phyloP scores from a whole-genome alignment of 2,797 vertebrate genomes.

The Anisognathus igniventris region DNA sequence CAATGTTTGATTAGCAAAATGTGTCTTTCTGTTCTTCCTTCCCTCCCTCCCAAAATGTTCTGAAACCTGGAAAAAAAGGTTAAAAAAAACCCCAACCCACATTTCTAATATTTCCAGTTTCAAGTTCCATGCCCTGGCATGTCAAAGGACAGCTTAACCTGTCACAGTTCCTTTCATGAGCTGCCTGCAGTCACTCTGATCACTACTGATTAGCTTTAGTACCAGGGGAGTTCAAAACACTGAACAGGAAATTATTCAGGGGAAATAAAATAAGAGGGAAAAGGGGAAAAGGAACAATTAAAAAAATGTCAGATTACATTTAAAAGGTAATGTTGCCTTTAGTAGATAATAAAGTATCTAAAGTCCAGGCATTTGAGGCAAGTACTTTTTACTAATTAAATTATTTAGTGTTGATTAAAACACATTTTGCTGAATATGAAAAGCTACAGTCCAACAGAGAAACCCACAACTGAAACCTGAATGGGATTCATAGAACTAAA shows the following conservation, averaged over 20 bases:
- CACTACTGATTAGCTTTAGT: neutral
- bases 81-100: neutral
- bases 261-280: neutral
- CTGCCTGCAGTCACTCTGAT: conserved; percentile 22
- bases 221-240: neutral
- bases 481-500: neutral
- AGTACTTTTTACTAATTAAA: neutral
- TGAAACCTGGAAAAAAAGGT: conserved; percentile 30
- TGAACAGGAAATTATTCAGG: neutral
- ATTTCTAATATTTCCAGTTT: neutral
- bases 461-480: conserved; percentile 22
- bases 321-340: conserved; percentile 24
- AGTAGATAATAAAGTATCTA: neutral
- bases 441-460: conserved; percentile 16
- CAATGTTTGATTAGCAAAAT: conserved; percentile 43
- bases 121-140: neutral
- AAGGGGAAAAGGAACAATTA: neutral
- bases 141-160: neutral
- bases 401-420: conserved; percentile 28
- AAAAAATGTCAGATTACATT: neutral
- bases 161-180: neutral
- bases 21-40: neutral
- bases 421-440: neutral
- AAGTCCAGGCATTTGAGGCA: conserved; percentile 10
- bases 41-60: conserved; percentile 30